Evolutionary conservation across 2,797 vertebrate genomes (phyloP).

Genomic region (Pseudochirops corinnae): DNA sequence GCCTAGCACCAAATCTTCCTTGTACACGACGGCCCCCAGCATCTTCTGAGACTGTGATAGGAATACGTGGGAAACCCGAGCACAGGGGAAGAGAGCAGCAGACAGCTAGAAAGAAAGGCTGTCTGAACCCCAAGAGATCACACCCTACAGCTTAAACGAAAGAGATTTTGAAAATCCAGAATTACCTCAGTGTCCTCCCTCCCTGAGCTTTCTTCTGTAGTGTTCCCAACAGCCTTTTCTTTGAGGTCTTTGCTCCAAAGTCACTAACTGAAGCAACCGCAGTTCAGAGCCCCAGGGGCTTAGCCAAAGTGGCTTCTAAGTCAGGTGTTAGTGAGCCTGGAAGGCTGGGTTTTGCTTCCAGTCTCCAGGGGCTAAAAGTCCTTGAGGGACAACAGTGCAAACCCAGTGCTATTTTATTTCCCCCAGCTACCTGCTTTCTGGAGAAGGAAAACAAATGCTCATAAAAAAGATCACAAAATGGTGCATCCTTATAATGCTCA

Average conservation of each 20-base stretch:
- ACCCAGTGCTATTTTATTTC: not conserved
- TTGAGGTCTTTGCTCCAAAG: not conserved
- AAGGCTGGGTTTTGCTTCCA: not conserved
- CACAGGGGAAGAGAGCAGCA: not conserved
- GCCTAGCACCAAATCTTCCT: conserved; percentile 20
- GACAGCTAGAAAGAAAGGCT: not conserved
- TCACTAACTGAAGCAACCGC: not conserved
- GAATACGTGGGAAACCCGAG: conserved; percentile 23
- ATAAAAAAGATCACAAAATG: not conserved
- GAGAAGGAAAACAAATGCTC: not conserved
- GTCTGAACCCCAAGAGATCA: not conserved
- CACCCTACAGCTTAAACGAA: conserved; percentile 4
- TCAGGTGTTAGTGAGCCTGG: not conserved
- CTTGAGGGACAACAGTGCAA: not conserved
- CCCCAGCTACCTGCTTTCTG: not conserved
- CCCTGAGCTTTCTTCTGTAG: not conserved
- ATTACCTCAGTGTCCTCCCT: not conserved
- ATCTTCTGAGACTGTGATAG: conserved; percentile 50
- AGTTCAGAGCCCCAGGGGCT: not conserved
- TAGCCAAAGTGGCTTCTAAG: not conserved
- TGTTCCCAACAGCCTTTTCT: not conserved
- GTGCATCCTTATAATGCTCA: not conserved
- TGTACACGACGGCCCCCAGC: conserved; percentile 18
- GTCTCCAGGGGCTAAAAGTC: not conserved
- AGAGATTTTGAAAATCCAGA: not conserved